These are phyloP conservation scores for Oreortyx pictus DNA, from an alignment of 2,797 vertebrate genomes.

Conservation along the genomic window DNA sequence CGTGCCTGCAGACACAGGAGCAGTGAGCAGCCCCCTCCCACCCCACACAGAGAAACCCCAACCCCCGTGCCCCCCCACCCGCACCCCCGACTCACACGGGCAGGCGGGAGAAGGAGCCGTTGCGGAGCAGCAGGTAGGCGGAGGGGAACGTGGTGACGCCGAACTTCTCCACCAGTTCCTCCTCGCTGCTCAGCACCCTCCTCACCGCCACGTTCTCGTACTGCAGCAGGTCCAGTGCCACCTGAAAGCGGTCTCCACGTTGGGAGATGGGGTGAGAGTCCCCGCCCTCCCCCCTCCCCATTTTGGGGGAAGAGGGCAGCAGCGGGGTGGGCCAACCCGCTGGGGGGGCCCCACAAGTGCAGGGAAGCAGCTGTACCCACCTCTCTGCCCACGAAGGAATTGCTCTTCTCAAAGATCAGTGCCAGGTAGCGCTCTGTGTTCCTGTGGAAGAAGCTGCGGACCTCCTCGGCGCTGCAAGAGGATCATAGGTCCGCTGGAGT, in stretches of 20 bases:
- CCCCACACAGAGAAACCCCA: neutral
- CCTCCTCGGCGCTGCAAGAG: conserved; percentile 83
- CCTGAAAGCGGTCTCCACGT: conserved; percentile 72
- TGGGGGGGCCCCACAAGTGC: neutral
- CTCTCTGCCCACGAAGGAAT: conserved; percentile 91
- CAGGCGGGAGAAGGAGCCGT: conserved; percentile 81
- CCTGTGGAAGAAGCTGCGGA: conserved; percentile 85
- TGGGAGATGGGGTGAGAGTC: neutral
- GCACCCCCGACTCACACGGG: conserved; percentile 81
- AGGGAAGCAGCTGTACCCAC: conserved; percentile 69
- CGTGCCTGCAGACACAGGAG: conserved; percentile 74
- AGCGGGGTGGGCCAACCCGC: too few species aligned
- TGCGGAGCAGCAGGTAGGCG: conserved; percentile 84
- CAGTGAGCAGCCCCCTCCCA: neutral
- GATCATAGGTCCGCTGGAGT: too few species aligned
- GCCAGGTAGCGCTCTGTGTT: conserved; percentile 84
- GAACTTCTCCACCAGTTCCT: conserved; percentile 81
- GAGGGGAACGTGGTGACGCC: conserved; percentile 88
- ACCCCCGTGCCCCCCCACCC: neutral
- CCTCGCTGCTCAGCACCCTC: conserved; percentile 84
- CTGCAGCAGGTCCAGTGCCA: conserved; percentile 91
- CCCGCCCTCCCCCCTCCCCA: neutral
- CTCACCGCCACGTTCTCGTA: conserved; percentile 86
- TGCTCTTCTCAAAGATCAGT: conserved; percentile 87
- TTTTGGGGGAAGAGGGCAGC: neutral